phyloP scores from a whole-genome alignment of 2,888 invertebrate genomes.

The Leptopilina myrica region DNA sequence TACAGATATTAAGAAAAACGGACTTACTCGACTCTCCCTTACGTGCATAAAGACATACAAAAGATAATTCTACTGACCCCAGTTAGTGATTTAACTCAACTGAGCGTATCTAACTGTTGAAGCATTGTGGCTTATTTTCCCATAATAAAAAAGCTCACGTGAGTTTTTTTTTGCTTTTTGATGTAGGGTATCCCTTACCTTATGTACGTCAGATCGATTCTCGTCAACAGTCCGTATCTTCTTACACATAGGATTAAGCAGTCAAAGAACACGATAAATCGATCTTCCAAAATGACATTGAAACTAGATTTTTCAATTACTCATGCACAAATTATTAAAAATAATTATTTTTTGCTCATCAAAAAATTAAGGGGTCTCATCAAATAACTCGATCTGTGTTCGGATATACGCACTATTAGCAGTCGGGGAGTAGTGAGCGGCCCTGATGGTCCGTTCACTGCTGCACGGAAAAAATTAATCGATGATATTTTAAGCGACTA shows the following conservation, averaged over 20 bases:
- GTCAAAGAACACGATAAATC: constrained; percentile 58
- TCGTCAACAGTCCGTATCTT: constrained; percentile 67
- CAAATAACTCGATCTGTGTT: too few species aligned
- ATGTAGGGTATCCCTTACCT: constrained; percentile 60
- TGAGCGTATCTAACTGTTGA: constrained; percentile 26
- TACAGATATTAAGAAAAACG: too few species aligned
- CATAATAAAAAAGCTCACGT: constrained; percentile 68
- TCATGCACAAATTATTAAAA: not conserved
- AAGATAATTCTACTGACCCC: not conserved
- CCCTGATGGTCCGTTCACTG: too few species aligned
- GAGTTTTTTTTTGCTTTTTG: constrained; percentile 55
- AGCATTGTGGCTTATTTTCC: constrained; percentile 58
- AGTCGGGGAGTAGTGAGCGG: too few species aligned
- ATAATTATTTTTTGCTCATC: too few species aligned
- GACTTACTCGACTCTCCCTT: too few species aligned
- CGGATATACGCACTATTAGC: too few species aligned
- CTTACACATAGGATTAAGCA: constrained; percentile 68
- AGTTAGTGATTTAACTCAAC: constrained; percentile 28
- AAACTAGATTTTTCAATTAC: constrained; percentile 41
- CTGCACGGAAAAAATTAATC: too few species aligned
- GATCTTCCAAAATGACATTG: constrained; percentile 25
- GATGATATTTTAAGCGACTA: too few species aligned
- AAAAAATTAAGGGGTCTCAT: too few species aligned
- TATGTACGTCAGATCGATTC: constrained; percentile 67
- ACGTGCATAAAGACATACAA: too few species aligned